Evolutionary conservation across 2,113 vertebrate species (phyloP), one percentile per base, ranked within the genome.

Genomic region (Bubalus kerabau): DNA sequence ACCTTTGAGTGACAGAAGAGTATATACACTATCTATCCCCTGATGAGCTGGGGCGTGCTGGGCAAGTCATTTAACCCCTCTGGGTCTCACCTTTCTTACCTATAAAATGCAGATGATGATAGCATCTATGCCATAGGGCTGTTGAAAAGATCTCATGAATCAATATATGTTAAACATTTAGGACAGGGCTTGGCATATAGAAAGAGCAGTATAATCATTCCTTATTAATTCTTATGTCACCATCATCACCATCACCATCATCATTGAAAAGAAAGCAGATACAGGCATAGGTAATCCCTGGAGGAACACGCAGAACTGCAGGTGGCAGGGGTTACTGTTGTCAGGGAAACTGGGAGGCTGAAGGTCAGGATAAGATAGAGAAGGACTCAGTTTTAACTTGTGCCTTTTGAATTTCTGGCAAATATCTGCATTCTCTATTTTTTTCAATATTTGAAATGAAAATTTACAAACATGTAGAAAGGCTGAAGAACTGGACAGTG

Each of bases 321-420:
- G 40, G 24, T 2, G 19, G 32, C 0, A 1, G 28, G 24, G 9
- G 8, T 14, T 0, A 7, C 71, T 2, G 4, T 11, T 13, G 5
- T 19, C 24, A n/a, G 13, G 59, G 90, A 80, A 16, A 5, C 24
- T 3, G 6, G 59, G 57, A 48, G 71, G 36, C 23, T 1, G 16
- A 16, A 48, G 21, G 32, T 23, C 13, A 24, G 84, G 26, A 10
- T 3, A 4, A 12, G 6, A 14, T 5, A 17, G 5, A 48, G 28
- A 30, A 32, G 54, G 43, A 19, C 46, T 54, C 16, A 23, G 3
- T 17, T 43, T 32, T 80, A 48, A n/a, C n/a, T 32, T n/a, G 30
- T 48, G 54, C 40, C 59, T 85, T 94, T 71, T 56, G 56, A 46
- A n/a, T 91, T 74, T 93, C 81, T 82, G 2, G 64, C n/a, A 40